A percentile compares a stretch with the other conserved stretches of the same genome.
phyloP scores from a whole-genome alignment of 2,888 invertebrate genomes.

The Aspidiotus rigidus region DNA sequence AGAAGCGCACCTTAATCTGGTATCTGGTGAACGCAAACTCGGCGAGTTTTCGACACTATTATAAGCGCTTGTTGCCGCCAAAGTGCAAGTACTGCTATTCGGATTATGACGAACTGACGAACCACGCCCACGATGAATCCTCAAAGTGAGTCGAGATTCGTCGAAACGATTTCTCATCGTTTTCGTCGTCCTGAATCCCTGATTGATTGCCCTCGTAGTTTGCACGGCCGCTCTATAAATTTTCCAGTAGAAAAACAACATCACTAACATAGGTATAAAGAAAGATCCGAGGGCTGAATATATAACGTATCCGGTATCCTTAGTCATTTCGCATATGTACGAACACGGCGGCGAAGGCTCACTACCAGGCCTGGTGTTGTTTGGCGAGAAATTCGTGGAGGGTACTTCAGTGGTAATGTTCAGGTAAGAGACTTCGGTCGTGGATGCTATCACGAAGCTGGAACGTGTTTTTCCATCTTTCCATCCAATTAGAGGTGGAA shows the following conservation, averaged over 20 bases:
- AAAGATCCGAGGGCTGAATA: slow-evolving; percentile 97
- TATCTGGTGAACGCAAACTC: slow-evolving; percentile 23
- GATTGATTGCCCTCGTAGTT: slow-evolving; percentile 85
- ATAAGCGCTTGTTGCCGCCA: slow-evolving; percentile 43
- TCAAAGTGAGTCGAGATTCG: slow-evolving; percentile 78
- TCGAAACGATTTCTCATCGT: slow-evolving; percentile 54
- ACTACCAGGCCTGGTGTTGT: background rate
- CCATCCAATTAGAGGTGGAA: slow-evolving; percentile 92
- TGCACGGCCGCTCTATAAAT: slow-evolving; percentile 90
- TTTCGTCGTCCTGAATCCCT: slow-evolving; percentile 71
- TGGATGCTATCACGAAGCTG: background rate
- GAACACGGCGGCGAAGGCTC: slow-evolving; percentile 37
- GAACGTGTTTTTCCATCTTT: slow-evolving; percentile 5
- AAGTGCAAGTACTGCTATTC: slow-evolving; percentile 39
- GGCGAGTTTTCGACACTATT: slow-evolving; percentile 27
- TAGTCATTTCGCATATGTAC: slow-evolving; percentile 38
- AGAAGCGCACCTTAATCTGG: slow-evolving; percentile 15
- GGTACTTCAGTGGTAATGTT: slow-evolving; percentile 18
- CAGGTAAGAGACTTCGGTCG: slow-evolving; percentile 12
- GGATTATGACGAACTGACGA: slow-evolving; percentile 59
- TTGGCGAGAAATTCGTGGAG: background rate
- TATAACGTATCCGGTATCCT: slow-evolving; percentile 61
- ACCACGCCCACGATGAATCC: slow-evolving; percentile 79
- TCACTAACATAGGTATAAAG: slow-evolving; percentile 94
- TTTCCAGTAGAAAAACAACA: slow-evolving; percentile 96